Evolutionary conservation across 2,113 vertebrate species (phyloP), one percentile per base, ranked within the genome.

Genomic region (Pelecanoides urinatrix): DNA sequence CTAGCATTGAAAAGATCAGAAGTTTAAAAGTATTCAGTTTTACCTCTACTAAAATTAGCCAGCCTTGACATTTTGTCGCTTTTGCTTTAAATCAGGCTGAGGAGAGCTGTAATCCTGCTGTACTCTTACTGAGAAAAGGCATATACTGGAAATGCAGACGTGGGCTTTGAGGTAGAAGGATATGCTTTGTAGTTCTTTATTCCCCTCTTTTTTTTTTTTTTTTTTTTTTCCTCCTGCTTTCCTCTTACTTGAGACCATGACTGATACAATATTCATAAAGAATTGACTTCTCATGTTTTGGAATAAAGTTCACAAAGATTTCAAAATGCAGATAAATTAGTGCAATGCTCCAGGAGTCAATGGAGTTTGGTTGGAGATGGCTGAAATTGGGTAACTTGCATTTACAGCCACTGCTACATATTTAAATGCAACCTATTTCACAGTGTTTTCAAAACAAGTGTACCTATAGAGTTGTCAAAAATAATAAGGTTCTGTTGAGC

Each of bases 371-470:
- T 42, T 12, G 10, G 45, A 61, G 36, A 62, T 34, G 17, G 19
- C 16, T 79, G 62, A 70, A 85, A 52, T 7, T 45, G 36, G 44
- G 6, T 63, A 70, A 70, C 21, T 75, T 63, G 22, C 47, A 50
- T 67, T 91, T 87, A 77, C n/a, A 87, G 38, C 11, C 50, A 53
- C 27, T 1, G 4, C 29, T 83, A 49, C 47, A 50, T 87, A 90
- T 90, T 91, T 70, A 93, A 85, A 90, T 87, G 52, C 22, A 97
- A 58, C 47, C 20, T 80, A 47, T 88, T 95, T 95, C 23, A 40
- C 62, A 52, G 36, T 79, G 63, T 76, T 96, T 86, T 86, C 72
- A 76, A 79, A 94, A 68, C 44, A 96, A 95, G 17, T 11, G 16
- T 40, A 82, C 34, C 18, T 61, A 30, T 70, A 59, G 30, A 73